Evolutionary conservation across 2,797 vertebrate species (phyloP).

Genomic region (Gymnothorax javanicus): DNA sequence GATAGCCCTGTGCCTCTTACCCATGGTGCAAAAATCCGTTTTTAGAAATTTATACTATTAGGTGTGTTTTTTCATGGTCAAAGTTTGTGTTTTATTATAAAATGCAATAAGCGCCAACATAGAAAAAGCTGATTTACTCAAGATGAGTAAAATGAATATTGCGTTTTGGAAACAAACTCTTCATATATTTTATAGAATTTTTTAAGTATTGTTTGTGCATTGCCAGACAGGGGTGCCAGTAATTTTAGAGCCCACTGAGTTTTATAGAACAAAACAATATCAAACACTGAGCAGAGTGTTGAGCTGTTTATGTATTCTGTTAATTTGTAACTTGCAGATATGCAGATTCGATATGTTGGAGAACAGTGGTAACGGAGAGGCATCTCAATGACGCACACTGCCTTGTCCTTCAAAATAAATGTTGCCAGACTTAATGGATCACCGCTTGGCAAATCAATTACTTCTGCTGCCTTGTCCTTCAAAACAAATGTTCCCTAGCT

Average conservation of each 20-base stretch:
- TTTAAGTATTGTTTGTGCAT: too few species aligned
- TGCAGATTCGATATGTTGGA: neutral
- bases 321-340: neutral
- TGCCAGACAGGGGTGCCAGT: too few species aligned
- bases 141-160: too few species aligned
- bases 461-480: neutral
- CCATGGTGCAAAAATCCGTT: too few species aligned
- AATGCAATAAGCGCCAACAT: too few species aligned
- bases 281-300: neutral
- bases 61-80: too few species aligned
- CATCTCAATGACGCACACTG: neutral
- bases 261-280: neutral
- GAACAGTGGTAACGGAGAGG: neutral
- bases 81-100: too few species aligned
- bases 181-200: too few species aligned
- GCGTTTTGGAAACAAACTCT: too few species aligned
- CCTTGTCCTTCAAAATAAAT: neutral
- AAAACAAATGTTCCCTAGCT: neutral
- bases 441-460: neutral
- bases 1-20: too few species aligned
- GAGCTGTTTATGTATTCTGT: neutral
- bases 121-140: too few species aligned
- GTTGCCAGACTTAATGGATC: neutral
- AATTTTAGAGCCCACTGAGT: neutral
- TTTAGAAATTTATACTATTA: too few species aligned